Evolutionary conservation across 2,888 invertebrate species (phyloP).

Genomic region (Eugnorisma glareosa): DNA sequence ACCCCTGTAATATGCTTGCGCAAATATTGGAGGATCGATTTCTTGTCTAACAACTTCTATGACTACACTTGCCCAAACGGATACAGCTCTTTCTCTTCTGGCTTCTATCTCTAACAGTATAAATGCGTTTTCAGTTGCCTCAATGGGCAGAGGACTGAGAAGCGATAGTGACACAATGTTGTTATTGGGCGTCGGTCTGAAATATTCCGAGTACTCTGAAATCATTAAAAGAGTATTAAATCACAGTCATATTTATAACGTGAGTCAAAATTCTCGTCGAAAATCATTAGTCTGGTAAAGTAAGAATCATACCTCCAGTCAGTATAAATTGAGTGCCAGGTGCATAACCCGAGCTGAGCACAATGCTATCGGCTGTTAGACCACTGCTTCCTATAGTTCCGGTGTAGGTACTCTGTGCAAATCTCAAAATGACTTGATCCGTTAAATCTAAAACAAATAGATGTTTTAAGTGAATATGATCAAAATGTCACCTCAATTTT

Average conservation of each 20-base stretch:
- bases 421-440: too few species aligned
- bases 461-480: too few species aligned
- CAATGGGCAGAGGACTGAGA: constrained; percentile 63
- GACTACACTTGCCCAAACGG: constrained; percentile 73
- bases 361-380: constrained; percentile 56
- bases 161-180: constrained; percentile 70
- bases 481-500: too few species aligned
- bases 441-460: too few species aligned
- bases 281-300: too few species aligned
- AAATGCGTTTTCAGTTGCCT: constrained; percentile 70
- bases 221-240: constrained; percentile 38
- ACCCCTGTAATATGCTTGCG: constrained; percentile 75
- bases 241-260: too few species aligned
- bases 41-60: constrained; percentile 72
- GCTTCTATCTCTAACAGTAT: constrained; percentile 81
- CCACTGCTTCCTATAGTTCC: too few species aligned
- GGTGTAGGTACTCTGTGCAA: too few species aligned
- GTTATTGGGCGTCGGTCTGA: constrained; percentile 61
- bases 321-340: constrained; percentile 72
- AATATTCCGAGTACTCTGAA: constrained; percentile 74
- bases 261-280: too few species aligned
- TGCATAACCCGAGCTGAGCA: constrained; percentile 75
- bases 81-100: constrained; percentile 74
- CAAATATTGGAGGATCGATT: constrained; percentile 71
- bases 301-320: constrained; percentile 80